A percentile compares a stretch with the other conserved stretches of the same genome.
phyloP scores from a whole-genome alignment of 2,797 vertebrate genomes.

The Leptoclinus maculatus region DNA sequence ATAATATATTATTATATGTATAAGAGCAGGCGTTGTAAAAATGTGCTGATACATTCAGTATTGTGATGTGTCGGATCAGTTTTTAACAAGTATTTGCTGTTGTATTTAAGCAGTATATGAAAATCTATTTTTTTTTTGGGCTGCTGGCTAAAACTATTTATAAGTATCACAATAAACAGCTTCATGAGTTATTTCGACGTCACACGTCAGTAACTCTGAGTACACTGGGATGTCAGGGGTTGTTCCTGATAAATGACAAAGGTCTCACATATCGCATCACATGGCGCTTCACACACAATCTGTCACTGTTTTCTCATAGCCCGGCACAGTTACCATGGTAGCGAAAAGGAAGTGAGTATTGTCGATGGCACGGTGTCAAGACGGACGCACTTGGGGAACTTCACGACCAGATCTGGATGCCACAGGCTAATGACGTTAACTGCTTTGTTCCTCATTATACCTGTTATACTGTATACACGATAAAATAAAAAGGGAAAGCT shows the following conservation, averaged over 20 bases:
- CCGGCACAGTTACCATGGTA: slow-evolving; percentile 64
- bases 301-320: slow-evolving; percentile 66
- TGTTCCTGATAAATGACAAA: slow-evolving; percentile 53
- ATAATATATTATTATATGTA: too few species aligned
- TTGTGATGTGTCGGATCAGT: too few species aligned
- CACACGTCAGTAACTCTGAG: slow-evolving; percentile 38
- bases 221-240: slow-evolving; percentile 22
- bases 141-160: slow-evolving; percentile 6
- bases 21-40: too few species aligned
- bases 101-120: not conserved
- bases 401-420: slow-evolving; percentile 19
- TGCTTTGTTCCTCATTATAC: not conserved
- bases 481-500: slow-evolving; percentile 14
- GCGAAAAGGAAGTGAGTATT: slow-evolving; percentile 76
- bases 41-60: too few species aligned
- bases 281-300: slow-evolving; percentile 62
- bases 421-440: not conserved
- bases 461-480: not conserved
- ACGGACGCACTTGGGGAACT: slow-evolving; percentile 51
- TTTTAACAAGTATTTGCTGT: not conserved
- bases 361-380: slow-evolving; percentile 50
- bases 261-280: slow-evolving; percentile 59
- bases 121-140: not conserved
- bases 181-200: slow-evolving; percentile 3
- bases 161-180: not conserved